These are phyloP conservation scores for Dioctria linearis DNA, from an alignment of 2,888 invertebrate genomes.

Conservation along the genomic window DNA sequence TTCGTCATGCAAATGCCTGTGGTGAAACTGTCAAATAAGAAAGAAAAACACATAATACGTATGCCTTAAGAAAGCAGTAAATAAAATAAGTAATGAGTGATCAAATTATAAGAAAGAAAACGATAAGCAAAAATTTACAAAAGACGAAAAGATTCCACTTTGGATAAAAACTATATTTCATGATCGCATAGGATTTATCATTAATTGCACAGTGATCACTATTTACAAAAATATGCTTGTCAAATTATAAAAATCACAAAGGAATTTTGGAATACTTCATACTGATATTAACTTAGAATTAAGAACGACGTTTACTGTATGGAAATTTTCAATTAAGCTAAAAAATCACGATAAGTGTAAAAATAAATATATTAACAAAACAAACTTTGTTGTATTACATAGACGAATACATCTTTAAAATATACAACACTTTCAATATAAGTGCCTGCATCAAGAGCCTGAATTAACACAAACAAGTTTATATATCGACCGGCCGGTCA, in stretches of 20 bases:
- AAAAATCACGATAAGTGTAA: conserved; percentile 26
- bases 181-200: conserved; percentile 22
- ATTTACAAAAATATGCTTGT: conserved; percentile 29
- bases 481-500: conserved; percentile 23
- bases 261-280: conserved; percentile 26
- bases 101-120: too few species aligned
- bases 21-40: too few species aligned
- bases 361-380: conserved; percentile 35
- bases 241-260: conserved; percentile 31
- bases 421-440: conserved; percentile 25
- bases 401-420: conserved; percentile 3
- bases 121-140: too few species aligned
- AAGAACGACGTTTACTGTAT: conserved; percentile 27
- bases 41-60: too few species aligned
- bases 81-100: not conserved
- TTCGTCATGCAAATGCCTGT: too few species aligned
- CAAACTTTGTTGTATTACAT: conserved; percentile 22
- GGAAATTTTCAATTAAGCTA: conserved; percentile 33
- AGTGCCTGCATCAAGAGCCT: not conserved
- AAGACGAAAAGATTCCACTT: not conserved
- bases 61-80: conserved; percentile 17
- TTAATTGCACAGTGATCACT: conserved; percentile 32
- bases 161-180: conserved; percentile 30
- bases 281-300: conserved; percentile 34
- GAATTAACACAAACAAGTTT: conserved; percentile 1